Conservation (phyloP, 1,140 invertebrate genomes). For the Drosophila santomea region DNA sequence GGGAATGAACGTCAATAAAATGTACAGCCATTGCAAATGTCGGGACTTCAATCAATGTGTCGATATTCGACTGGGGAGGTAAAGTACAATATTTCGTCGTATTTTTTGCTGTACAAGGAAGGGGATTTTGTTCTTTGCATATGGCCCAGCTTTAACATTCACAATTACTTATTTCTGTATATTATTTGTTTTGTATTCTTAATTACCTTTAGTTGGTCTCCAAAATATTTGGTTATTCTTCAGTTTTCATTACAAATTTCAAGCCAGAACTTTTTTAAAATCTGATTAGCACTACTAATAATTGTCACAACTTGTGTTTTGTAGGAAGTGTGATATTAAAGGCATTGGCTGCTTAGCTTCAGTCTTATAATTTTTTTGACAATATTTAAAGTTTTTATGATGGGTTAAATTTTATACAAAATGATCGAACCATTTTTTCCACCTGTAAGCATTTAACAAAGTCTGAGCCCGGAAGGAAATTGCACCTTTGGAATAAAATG, state of each 20-base stretch:
- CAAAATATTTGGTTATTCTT: not conserved
- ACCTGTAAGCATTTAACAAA: no score
- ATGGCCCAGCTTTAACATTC: not conserved
- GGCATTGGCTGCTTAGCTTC: not conserved
- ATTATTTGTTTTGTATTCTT: not conserved
- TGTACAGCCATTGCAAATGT: constrained; percentile 59
- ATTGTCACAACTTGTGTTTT: not conserved
- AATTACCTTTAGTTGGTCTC: constrained; percentile 4
- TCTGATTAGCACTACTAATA: not conserved
- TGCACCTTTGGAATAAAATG: constrained; percentile 8
- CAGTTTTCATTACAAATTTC: not conserved
- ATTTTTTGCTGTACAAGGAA: not conserved
- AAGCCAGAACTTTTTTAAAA: not conserved
- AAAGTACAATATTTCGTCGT: not conserved
- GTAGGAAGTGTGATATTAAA: not conserved
- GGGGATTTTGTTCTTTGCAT: not conserved
- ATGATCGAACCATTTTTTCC: no score
- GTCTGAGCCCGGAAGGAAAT: not conserved
- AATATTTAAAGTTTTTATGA: no score
- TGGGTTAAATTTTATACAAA: no score
- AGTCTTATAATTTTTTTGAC: no score
- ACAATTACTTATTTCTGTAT: not conserved
- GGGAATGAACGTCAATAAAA: constrained; percentile 55
- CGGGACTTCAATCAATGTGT: constrained; percentile 71
- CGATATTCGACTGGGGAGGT: constrained; percentile 30